Evolutionary conservation across 2,797 vertebrate species (phyloP).

Genomic region (Bovichtus variegatus): DNA sequence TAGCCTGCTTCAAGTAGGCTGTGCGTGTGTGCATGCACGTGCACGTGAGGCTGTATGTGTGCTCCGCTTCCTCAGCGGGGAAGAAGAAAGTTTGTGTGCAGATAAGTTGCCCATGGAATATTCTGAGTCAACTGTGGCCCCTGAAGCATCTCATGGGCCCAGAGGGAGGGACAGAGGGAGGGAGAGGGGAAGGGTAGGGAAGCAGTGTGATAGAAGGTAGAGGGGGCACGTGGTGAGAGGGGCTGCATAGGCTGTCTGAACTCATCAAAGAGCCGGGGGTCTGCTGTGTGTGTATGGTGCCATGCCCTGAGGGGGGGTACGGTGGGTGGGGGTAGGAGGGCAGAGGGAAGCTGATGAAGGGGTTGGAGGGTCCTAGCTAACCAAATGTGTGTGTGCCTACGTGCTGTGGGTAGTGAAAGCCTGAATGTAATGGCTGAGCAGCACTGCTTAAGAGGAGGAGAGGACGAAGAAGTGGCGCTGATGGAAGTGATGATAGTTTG

Average conservation of each 20-base stretch:
- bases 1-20: conserved; percentile 52
- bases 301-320: conserved; percentile 50
- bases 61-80: conserved; percentile 50
- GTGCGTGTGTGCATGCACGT: conserved; percentile 1
- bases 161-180: conserved; percentile 57
- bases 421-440: conserved; percentile 31
- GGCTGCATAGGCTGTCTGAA: conserved; percentile 70
- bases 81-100: conserved; percentile 66
- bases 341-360: conserved; percentile 59
- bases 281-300: conserved; percentile 62
- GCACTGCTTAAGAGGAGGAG: conserved; percentile 20
- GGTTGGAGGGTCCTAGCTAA: conserved; percentile 58
- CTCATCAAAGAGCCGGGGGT: conserved; percentile 79
- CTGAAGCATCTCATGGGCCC: conserved; percentile 67
- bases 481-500: conserved; percentile 21
- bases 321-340: conserved; percentile 31
- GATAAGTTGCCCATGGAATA: conserved; percentile 75
- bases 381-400: conserved; percentile 55
- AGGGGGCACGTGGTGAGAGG: conserved; percentile 38
- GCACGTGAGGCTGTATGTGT: not conserved
- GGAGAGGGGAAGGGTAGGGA: conserved; percentile 42
- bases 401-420: conserved; percentile 50
- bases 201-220: conserved; percentile 61
- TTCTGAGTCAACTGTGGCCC: conserved; percentile 79
- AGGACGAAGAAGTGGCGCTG: conserved; percentile 14